A percentile compares a stretch with the other conserved stretches of the same genome.
Evolutionary conservation across 2,888 invertebrate genomes (phyloP).

Genomic region (Agrochola lota): DNA sequence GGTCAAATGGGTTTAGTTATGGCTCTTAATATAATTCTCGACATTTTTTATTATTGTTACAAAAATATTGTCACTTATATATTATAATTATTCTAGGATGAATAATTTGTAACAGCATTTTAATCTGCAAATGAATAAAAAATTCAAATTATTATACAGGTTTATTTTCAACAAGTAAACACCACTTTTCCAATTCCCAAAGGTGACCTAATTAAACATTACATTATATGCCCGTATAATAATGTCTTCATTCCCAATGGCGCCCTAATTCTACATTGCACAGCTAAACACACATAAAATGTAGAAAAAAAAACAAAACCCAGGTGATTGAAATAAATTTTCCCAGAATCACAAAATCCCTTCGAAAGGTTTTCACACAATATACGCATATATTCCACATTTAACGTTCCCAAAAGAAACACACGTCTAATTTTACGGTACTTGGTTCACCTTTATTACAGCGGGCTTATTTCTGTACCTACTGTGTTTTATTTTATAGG

Average conservation of each 20-base stretch:
- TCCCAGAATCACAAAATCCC: conserved; percentile 36
- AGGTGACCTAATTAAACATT: conserved; percentile 34
- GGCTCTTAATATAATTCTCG: no score
- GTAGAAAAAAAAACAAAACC: conserved; percentile 16
- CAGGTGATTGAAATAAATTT: conserved; percentile 38
- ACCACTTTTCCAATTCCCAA: conserved; percentile 6
- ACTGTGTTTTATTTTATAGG: conserved; percentile 66
- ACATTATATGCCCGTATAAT: conserved; percentile 8
- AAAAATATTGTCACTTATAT: neutral
- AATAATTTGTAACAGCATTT: neutral
- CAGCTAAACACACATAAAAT: neutral
- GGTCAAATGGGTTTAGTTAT: neutral
- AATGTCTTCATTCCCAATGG: conserved; percentile 29
- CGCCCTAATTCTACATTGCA: conserved; percentile 21
- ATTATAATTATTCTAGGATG: no score
- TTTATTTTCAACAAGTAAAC: conserved; percentile 21
- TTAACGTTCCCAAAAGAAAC: conserved; percentile 58
- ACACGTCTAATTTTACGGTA: conserved; percentile 62
- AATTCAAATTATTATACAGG: neutral
- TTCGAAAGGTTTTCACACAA: conserved; percentile 44
- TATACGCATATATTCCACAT: conserved; percentile 43
- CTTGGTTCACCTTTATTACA: conserved; percentile 59
- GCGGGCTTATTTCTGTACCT: conserved; percentile 41
- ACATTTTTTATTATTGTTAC: neutral
- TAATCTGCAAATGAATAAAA: neutral